These are phyloP conservation scores for Eulimnadia texana DNA, from an alignment of 1,140 invertebrate species.

Conservation along the genomic window DNA sequence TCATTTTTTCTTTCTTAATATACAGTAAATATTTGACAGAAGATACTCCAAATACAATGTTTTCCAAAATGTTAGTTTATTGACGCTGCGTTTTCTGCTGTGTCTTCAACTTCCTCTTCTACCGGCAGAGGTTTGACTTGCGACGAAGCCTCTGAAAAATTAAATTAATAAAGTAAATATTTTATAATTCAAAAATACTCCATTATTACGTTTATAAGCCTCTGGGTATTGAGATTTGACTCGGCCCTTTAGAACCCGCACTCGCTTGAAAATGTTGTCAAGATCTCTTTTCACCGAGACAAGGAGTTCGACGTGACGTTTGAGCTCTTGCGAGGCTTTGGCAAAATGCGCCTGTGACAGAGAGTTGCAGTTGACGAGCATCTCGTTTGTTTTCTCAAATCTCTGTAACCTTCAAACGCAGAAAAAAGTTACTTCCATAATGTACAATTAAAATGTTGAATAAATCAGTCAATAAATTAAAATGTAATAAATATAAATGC, in stretches of 20 bases:
- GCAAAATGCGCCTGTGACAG: conserved; percentile 65
- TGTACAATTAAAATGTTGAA: conserved; percentile 15
- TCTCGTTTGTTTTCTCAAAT: conserved; percentile 95
- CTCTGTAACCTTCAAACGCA: conserved; percentile 61
- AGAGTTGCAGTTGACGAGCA: conserved; percentile 87
- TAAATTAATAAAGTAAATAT: neutral
- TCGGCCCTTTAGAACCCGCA: conserved; percentile 61
- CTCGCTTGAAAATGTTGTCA: conserved; percentile 41
- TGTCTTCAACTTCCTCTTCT: neutral
- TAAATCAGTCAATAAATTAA: conserved; percentile 13
- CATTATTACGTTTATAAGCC: conserved; percentile 46
- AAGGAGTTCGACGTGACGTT: conserved; percentile 68
- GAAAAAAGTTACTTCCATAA: conserved; percentile 10
- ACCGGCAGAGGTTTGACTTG: neutral
- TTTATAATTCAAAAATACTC: neutral
- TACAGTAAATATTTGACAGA: too few species aligned
- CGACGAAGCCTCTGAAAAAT: neutral
- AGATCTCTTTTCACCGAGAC: conserved; percentile 46
- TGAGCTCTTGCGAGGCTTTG: conserved; percentile 67
- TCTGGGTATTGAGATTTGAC: conserved; percentile 69
- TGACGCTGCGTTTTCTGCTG: neutral
- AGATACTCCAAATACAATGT: too few species aligned
- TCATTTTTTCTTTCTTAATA: too few species aligned
- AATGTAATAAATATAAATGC: conserved; percentile 5
- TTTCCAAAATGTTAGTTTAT: neutral